These are phyloP conservation scores for Agrenia bidenticulata DNA, from an alignment of 2,888 invertebrate genomes.

Conservation along the genomic window DNA sequence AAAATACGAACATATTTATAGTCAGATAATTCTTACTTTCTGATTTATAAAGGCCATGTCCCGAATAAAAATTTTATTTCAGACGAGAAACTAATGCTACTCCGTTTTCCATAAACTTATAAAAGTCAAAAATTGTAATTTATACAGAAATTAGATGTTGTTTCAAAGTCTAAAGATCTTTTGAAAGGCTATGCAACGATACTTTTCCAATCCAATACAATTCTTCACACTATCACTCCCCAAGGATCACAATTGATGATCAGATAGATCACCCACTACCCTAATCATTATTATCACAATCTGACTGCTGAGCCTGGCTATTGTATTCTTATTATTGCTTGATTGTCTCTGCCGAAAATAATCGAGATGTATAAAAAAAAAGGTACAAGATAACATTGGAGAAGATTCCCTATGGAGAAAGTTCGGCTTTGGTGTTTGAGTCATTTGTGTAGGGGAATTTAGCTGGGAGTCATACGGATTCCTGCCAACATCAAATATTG, in stretches of 20 bases:
- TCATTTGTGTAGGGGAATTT: background rate
- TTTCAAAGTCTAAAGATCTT: too few species aligned
- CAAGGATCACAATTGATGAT: constrained; percentile 3
- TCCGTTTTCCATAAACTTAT: too few species aligned
- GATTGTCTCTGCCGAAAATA: constrained; percentile 7
- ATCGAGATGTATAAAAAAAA: background rate
- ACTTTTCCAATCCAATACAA: background rate
- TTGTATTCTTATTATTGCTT: background rate
- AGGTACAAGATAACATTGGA: too few species aligned
- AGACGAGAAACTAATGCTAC: too few species aligned
- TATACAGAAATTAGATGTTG: too few species aligned
- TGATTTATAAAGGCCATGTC: too few species aligned
- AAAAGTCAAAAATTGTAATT: too few species aligned
- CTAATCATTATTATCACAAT: background rate
- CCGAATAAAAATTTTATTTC: too few species aligned
- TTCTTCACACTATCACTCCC: background rate
- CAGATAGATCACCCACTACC: constrained; percentile 10
- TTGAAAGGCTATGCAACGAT: too few species aligned
- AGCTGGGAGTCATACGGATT: background rate
- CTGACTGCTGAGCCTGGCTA: background rate
- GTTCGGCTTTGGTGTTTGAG: constrained; percentile 6
- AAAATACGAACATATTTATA: too few species aligned
- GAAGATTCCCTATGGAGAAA: constrained; percentile 9
- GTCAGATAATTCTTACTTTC: too few species aligned
- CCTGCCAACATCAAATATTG: constrained; percentile 1